Percentiles rank a stretch among this genome's conserved stretches.
Conservation (phyloP, 1,140 invertebrate species). For the Latrodectus geometricus region DNA sequence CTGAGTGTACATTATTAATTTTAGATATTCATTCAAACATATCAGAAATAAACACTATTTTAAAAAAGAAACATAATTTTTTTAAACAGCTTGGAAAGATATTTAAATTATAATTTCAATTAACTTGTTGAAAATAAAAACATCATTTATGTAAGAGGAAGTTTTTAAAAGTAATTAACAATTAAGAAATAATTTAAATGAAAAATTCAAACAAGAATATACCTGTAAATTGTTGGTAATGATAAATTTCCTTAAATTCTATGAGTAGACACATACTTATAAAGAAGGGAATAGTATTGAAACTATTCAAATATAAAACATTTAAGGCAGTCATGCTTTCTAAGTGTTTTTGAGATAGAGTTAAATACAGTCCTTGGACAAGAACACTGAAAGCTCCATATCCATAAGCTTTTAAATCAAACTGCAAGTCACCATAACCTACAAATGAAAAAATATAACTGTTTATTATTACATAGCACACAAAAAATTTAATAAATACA, state of each 20-base stretch:
- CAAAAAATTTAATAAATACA: too few relatives aligned
- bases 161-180: too few relatives aligned
- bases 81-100: too few relatives aligned
- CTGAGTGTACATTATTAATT: too few relatives aligned
- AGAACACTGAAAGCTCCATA: conserved; percentile 71
- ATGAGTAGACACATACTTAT: conserved; percentile 66
- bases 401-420: conserved; percentile 69
- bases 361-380: conserved; percentile 71
- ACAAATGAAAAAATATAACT: conserved; percentile 43
- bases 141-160: too few relatives aligned
- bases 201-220: not conserved
- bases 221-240: conserved; percentile 38
- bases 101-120: too few relatives aligned
- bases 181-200: too few relatives aligned
- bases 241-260: conserved; percentile 64
- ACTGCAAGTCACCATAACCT: conserved; percentile 71
- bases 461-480: not conserved
- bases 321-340: conserved; percentile 67
- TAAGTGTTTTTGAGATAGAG: conserved; percentile 70
- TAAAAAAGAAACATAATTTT: too few relatives aligned
- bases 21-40: too few relatives aligned
- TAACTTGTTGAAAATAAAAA: too few relatives aligned
- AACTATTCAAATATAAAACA: conserved; percentile 70
- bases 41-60: too few relatives aligned
- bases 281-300: conserved; percentile 71